phyloP scores from a whole-genome alignment of 2,888 invertebrate genomes.

The Entomobrya multifasciata region DNA sequence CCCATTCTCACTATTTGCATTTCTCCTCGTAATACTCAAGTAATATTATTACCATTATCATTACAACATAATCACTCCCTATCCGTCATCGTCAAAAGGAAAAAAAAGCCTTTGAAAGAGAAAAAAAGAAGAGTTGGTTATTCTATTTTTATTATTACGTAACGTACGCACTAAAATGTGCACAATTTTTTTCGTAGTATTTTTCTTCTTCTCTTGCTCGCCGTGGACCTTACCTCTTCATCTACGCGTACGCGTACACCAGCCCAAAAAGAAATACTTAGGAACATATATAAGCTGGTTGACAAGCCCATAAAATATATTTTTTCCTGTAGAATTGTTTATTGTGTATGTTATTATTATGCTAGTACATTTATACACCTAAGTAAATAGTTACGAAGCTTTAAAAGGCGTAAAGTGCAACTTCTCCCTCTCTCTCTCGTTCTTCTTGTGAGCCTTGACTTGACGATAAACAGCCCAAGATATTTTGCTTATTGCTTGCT shows the following conservation, averaged over 20 bases:
- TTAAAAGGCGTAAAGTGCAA: slow-evolving; percentile 28
- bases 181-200: too few relatives aligned
- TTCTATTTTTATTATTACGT: too few relatives aligned
- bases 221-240: neutral
- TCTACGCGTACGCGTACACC: slow-evolving; percentile 13
- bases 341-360: neutral
- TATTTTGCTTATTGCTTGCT: slow-evolving; percentile 56
- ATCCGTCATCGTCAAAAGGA: slow-evolving; percentile 60
- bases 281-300: slow-evolving; percentile 9
- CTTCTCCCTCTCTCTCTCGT: neutral
- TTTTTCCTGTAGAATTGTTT: slow-evolving; percentile 13
- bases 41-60: slow-evolving; percentile 45
- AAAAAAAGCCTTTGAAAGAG: neutral
- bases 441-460: neutral
- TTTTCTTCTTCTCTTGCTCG: too few relatives aligned
- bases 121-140: too few relatives aligned
- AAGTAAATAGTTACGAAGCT: slow-evolving; percentile 24
- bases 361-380: neutral
- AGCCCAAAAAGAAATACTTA: too few relatives aligned
- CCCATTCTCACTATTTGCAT: slow-evolving; percentile 46
- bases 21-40: neutral
- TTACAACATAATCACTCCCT: slow-evolving; percentile 59
- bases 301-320: slow-evolving; percentile 52
- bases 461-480: slow-evolving; percentile 45
- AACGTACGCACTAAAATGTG: too few relatives aligned